Evolutionary conservation across 2,113 vertebrate species (phyloP).

Genomic region (Garra rufa): DNA sequence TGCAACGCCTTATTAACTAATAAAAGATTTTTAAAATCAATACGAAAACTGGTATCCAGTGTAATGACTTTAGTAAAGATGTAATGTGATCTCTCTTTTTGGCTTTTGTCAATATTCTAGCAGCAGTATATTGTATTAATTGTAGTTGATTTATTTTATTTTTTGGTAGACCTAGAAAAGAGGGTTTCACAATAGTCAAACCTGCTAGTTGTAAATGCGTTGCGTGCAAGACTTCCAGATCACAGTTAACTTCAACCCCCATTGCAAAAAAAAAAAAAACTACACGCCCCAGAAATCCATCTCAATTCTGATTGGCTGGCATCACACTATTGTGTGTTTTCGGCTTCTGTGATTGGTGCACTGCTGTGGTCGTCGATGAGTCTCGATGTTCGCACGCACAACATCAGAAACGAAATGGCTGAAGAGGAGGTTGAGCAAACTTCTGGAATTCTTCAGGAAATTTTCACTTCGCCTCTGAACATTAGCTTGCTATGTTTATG

Average conservation of each 20-base stretch:
- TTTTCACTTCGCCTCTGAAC: slow-evolving; percentile 91
- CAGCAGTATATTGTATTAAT: too few relatives aligned
- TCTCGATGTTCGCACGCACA: neutral
- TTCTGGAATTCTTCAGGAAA: slow-evolving; percentile 85
- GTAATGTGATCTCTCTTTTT: too few relatives aligned
- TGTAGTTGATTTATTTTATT: too few relatives aligned
- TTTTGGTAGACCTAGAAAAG: too few relatives aligned
- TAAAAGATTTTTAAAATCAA: too few relatives aligned
- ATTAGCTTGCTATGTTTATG: slow-evolving; percentile 89
- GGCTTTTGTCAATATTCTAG: too few relatives aligned
- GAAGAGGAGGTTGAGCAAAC: slow-evolving; percentile 71
- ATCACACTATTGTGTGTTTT: neutral
- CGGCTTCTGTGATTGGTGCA: slow-evolving; percentile 48
- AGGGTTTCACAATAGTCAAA: too few relatives aligned
- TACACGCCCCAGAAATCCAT: neutral
- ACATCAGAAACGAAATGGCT: slow-evolving; percentile 72
- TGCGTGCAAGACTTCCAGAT: neutral
- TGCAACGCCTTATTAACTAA: too few relatives aligned
- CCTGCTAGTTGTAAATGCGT: too few relatives aligned
- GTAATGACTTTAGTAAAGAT: too few relatives aligned
- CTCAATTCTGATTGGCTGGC: slow-evolving; percentile 43
- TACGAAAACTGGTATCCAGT: too few relatives aligned
- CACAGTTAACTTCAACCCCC: neutral
- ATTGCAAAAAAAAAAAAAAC: slow-evolving; percentile 18
- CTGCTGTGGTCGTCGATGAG: neutral